Evolutionary conservation across 2,888 invertebrate species (phyloP).

Genomic region (Thymelicus lineola): DNA sequence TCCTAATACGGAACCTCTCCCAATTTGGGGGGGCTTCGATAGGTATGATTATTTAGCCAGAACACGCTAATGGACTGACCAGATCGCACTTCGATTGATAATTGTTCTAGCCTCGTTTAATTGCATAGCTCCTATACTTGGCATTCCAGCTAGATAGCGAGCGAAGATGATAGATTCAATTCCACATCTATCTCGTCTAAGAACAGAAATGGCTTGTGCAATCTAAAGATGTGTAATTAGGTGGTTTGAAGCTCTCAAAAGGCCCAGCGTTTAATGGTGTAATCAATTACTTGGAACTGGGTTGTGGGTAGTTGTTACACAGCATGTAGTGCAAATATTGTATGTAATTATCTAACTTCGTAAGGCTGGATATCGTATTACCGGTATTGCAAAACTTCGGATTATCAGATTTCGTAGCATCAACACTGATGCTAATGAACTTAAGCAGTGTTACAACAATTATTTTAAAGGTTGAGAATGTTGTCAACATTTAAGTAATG

Average conservation of each 20-base stretch:
- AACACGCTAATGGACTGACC: slow-evolving; percentile 62
- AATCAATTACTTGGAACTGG: slow-evolving; percentile 56
- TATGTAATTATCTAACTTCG: slow-evolving; percentile 20
- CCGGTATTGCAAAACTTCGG: not conserved
- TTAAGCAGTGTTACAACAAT: no score
- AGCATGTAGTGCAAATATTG: slow-evolving; percentile 38
- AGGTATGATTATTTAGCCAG: slow-evolving; percentile 65
- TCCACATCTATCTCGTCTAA: slow-evolving; percentile 28
- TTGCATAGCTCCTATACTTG: slow-evolving; percentile 49
- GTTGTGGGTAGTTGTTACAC: slow-evolving; percentile 53
- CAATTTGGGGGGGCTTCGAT: slow-evolving; percentile 48
- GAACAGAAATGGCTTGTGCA: slow-evolving; percentile 29
- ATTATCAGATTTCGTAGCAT: no score
- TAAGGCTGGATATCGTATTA: not conserved
- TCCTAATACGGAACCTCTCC: slow-evolving; percentile 40
- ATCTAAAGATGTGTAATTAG: slow-evolving; percentile 30
- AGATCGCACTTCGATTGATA: slow-evolving; percentile 61
- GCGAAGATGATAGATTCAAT: slow-evolving; percentile 29
- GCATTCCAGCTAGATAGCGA: slow-evolving; percentile 52
- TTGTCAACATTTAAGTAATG: no score
- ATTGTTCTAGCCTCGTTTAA: slow-evolving; percentile 74
- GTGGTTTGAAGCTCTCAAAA: slow-evolving; percentile 47
- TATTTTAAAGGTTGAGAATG: no score
- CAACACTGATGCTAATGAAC: no score
- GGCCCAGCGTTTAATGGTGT: slow-evolving; percentile 54